A percentile compares a stretch with the other conserved stretches of the same genome.
Conservation (phyloP, 2,113 vertebrate genomes). For the Uropsilus gracilis region DNA sequence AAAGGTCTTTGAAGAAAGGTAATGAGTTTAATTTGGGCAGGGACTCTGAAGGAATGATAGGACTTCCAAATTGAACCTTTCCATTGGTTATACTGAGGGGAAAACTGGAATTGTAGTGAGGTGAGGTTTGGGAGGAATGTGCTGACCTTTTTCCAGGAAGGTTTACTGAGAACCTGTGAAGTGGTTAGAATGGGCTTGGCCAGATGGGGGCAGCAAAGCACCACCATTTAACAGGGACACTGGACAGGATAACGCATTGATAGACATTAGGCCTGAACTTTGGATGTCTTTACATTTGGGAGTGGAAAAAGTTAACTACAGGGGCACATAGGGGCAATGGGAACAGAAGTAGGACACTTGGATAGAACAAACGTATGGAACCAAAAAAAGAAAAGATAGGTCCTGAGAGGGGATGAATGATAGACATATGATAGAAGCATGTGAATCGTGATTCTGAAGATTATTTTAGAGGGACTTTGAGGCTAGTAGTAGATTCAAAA, state of each 20-base stretch:
- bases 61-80: background rate
- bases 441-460: background rate
- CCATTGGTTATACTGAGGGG: background rate
- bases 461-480: background rate
- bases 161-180: background rate
- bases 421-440: background rate
- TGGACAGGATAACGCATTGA: rapidly evolving
- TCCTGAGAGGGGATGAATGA: background rate
- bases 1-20: background rate
- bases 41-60: background rate
- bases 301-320: background rate
- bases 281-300: background rate
- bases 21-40: background rate
- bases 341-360: background rate
- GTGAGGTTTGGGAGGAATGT: background rate
- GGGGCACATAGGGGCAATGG: background rate
- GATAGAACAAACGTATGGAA: background rate
- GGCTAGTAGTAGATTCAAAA: background rate
- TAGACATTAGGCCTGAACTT: background rate
- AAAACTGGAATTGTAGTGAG: background rate
- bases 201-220: constrained; percentile 72
- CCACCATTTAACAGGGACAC: background rate
- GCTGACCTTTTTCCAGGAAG: background rate
- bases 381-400: background rate
- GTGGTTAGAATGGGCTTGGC: background rate